Percentiles rank a stretch among this genome's conserved stretches.
Conservation (phyloP, 2,888 invertebrate genomes). For the Sympetrum striolatum region DNA sequence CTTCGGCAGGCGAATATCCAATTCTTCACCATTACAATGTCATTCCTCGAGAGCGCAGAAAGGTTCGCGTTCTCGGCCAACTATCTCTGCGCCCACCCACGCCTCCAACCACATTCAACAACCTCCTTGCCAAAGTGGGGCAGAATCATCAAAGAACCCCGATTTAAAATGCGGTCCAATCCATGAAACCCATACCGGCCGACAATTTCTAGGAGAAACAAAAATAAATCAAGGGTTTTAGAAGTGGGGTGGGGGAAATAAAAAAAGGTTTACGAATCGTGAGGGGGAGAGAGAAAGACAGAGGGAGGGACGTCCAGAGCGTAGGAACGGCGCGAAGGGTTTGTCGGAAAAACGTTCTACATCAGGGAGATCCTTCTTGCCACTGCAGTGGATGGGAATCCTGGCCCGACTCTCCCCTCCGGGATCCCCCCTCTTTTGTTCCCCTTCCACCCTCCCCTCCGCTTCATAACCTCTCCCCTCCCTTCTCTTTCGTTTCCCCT, state of each 20-base stretch:
- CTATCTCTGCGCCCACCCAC: background rate
- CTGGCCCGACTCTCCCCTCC: background rate
- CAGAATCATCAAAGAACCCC: background rate
- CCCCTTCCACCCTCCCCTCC: background rate
- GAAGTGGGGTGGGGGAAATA: background rate
- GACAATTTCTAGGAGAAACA: background rate
- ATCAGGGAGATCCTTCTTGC: conserved; percentile 36
- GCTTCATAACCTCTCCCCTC: background rate
- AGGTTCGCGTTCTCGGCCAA: background rate
- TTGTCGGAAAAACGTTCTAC: conserved; percentile 26
- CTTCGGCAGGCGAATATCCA: background rate
- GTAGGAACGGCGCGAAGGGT: background rate
- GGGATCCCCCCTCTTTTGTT: background rate
- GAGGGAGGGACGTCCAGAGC: conserved; percentile 8
- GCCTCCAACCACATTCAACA: background rate
- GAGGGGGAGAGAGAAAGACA: background rate
- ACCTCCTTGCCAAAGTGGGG: background rate
- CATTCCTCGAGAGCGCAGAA: background rate
- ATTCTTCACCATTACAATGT: background rate
- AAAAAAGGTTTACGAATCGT: background rate
- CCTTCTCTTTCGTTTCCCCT: background rate
- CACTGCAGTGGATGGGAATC: conserved; percentile 38
- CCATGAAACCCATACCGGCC: background rate
- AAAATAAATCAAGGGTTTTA: background rate
- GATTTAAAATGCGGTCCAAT: background rate